Conservation (phyloP, 2,888 invertebrate species). For the Platypus cylindrus region DNA sequence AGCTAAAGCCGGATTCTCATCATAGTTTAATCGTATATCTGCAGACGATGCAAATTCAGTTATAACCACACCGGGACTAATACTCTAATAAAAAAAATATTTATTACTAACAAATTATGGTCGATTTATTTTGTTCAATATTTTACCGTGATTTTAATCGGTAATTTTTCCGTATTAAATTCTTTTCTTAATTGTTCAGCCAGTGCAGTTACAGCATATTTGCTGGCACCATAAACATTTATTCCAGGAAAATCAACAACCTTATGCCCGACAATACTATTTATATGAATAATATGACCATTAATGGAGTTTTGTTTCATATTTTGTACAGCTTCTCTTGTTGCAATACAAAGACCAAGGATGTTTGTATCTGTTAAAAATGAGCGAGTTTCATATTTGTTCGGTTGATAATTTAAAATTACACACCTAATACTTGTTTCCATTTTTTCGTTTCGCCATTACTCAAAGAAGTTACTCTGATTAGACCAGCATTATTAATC, state of each 20-base stretch:
- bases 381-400: background rate
- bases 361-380: constrained; percentile 18
- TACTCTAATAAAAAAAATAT: constrained; percentile 17
- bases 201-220: constrained; percentile 20
- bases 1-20: constrained; percentile 8
- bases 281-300: constrained; percentile 21
- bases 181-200: constrained; percentile 19
- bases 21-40: background rate
- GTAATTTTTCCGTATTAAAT: constrained; percentile 12
- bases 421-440: constrained; percentile 13
- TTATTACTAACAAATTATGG: constrained; percentile 1
- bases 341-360: constrained; percentile 19
- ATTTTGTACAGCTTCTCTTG: constrained; percentile 19
- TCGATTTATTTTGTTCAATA: background rate
- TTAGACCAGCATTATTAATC: constrained; percentile 16
- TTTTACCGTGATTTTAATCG: constrained; percentile 20
- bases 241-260: constrained; percentile 12
- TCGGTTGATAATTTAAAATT: background rate
- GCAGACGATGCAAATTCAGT: constrained; percentile 14
- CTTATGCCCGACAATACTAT: constrained; percentile 18
- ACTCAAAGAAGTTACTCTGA: constrained; percentile 8
- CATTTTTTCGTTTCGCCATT: constrained; percentile 18
- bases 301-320: constrained; percentile 17
- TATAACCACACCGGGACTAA: constrained; percentile 20
- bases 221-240: constrained; percentile 20